Evolutionary conservation across 2,113 vertebrate species (phyloP).

Genomic region (Phalacrocorax pelagicus): DNA sequence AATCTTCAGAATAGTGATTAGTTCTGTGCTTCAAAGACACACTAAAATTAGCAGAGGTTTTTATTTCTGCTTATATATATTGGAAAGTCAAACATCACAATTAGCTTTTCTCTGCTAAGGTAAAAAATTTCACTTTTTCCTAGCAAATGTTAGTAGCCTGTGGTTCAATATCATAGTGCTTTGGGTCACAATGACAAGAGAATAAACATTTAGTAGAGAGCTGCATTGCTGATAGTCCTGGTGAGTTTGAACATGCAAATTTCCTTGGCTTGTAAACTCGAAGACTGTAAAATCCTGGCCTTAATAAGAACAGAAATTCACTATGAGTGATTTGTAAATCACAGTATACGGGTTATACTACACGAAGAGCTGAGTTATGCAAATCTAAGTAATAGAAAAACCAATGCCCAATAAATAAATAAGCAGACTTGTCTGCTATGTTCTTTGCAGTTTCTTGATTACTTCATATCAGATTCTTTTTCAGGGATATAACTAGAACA

Average conservation of each 20-base stretch:
- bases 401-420: not conserved
- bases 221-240: not conserved
- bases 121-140: not conserved
- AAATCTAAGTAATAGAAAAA: not conserved
- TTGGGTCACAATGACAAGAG: not conserved
- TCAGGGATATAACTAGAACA: not conserved
- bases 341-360: not conserved
- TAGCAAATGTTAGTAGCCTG: not conserved
- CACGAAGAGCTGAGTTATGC: not conserved
- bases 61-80: not conserved
- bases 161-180: not conserved
- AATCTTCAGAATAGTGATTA: not conserved
- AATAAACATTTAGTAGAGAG: not conserved
- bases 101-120: not conserved
- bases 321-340: not conserved
- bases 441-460: slow-evolving; percentile 8
- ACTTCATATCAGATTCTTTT: not conserved
- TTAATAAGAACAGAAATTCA: not conserved
- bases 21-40: not conserved
- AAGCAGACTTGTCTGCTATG: not conserved
- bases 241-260: not conserved
- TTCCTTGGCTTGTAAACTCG: not conserved
- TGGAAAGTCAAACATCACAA: not conserved
- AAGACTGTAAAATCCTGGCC: not conserved
- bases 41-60: not conserved